Evolutionary conservation across 2,113 vertebrate genomes (phyloP).

Genomic region (Serilophus lunatus): DNA sequence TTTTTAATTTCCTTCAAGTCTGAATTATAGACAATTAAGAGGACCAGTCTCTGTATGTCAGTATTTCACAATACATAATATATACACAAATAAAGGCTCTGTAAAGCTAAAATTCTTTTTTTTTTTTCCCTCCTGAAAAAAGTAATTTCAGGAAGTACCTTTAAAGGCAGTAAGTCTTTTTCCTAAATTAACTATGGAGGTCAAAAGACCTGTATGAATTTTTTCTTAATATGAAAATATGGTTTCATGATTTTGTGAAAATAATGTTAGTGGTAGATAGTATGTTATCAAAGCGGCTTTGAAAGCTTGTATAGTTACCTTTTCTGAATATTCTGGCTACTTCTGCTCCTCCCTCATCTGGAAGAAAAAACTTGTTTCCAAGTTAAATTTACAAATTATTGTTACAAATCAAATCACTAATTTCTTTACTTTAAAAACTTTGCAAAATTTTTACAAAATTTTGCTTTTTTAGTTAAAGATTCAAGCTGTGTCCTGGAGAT

Average conservation of each 20-base stretch:
- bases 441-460: neutral
- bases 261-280: neutral
- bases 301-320: conserved; percentile 29
- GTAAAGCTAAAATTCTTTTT: neutral
- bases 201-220: neutral
- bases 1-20: neutral
- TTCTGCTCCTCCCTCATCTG: conserved; percentile 51
- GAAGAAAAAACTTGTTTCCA: conserved; percentile 52
- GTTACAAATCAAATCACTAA: neutral
- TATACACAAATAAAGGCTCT: neutral
- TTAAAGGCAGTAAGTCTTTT: neutral
- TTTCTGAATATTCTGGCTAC: conserved; percentile 47
- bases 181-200: neutral
- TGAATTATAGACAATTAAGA: neutral
- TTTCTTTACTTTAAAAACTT: conserved; percentile 9
- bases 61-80: neutral
- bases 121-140: neutral
- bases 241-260: neutral
- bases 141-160: neutral
- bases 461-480: neutral
- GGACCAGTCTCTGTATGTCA: neutral
- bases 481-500: neutral
- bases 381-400: conserved; percentile 10
- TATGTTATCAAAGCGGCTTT: neutral
- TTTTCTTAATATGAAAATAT: neutral